Evolutionary conservation across 2,113 vertebrate species (phyloP), one percentile per base, ranked within the genome.

Genomic region (Nothocercus julius): DNA sequence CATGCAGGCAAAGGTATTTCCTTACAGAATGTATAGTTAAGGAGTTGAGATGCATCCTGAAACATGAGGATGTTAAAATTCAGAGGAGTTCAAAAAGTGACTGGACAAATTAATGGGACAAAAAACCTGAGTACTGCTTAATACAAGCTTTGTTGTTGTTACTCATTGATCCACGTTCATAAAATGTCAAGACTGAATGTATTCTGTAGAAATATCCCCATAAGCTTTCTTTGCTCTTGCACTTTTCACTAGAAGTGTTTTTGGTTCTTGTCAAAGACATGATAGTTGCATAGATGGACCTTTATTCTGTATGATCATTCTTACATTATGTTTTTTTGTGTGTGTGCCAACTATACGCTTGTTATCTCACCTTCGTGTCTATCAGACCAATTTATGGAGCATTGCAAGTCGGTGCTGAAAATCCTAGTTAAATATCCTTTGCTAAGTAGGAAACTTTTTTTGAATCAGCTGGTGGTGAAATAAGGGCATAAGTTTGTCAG

Each of bases 381-480:
- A 9, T 56, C 78, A 51, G 56, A 77, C 47, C 42, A 70, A 49
- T 83, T 90, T 74, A 77, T 25, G 62, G 40, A 75, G 18, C 45
- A 49, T 14, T 54, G 49, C 42, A 89, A 67, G 76, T 3, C 70
- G 14, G n/a, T 80, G 61, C 64, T 9, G 40, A 38, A 56, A 92
- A 83, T 77, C 68, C 86, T 90, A 90, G 68, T 68, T 81, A 45
- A 95, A 88, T 73, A 18, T 49, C 85, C 88, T 86, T 78, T 83
- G 11, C 47, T 38, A 75, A 88, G 73, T 83, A 86, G 92, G 93
- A 92, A 95, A 82, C 81, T 83, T 38, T 72, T 72, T 78, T 19
- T 70, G 51, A 92, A 94, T 95, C 80, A 96, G 83, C 93, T n/a
- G 85, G 38, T 85, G 34, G 20, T 85, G 44, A 91, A 91, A 94